Percentiles rank a stretch among this genome's conserved stretches.
phyloP scores from a whole-genome alignment of 2,113 vertebrate genomes.

The Hemiscyllium ocellatum region DNA sequence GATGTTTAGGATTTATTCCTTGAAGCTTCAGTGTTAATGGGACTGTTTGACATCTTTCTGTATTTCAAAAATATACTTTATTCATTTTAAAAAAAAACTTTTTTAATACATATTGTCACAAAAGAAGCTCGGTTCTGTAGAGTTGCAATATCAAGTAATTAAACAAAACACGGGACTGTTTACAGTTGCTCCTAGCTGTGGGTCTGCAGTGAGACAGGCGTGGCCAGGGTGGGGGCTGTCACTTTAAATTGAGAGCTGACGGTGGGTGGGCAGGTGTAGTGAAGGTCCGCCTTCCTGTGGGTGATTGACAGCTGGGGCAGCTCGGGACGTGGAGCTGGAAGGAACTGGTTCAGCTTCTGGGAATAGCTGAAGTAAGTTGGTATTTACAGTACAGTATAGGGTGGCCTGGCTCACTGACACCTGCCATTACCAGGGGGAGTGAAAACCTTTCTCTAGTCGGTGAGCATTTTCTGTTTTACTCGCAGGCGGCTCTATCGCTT shows the following conservation, averaged over 20 bases:
- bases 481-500: background rate
- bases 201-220: background rate
- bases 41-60: background rate
- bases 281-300: too few relatives aligned
- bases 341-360: background rate
- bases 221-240: background rate
- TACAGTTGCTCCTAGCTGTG: too few relatives aligned
- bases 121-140: too few relatives aligned
- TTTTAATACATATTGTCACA: too few relatives aligned
- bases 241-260: background rate
- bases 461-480: background rate
- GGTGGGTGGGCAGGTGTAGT: too few relatives aligned
- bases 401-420: background rate
- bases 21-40: background rate
- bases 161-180: too few relatives aligned
- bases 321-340: background rate
- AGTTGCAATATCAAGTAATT: too few relatives aligned
- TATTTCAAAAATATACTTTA: too few relatives aligned
- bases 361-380: background rate
- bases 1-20: background rate
- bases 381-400: background rate
- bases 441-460: background rate
- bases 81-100: too few relatives aligned
- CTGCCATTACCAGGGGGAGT: background rate
- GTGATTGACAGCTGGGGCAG: background rate